Evolutionary conservation across 2,888 invertebrate species (phyloP).

Genomic region (Atrina japonica): DNA sequence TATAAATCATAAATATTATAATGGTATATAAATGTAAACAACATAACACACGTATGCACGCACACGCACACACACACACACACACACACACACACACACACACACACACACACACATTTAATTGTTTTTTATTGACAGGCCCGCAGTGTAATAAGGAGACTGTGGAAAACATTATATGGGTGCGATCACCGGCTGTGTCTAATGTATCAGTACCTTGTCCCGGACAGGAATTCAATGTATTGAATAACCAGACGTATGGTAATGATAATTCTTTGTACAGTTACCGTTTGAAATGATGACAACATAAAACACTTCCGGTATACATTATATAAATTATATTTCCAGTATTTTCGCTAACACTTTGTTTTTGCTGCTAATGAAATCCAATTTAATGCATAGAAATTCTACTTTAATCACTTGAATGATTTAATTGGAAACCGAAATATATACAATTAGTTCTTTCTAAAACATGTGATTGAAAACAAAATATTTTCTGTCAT

Average conservation of each 20-base stretch:
- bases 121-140: conserved; percentile 58
- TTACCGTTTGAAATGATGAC: background rate
- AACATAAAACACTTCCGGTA: no score
- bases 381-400: no score
- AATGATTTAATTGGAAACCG: no score
- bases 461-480: no score
- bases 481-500: no score
- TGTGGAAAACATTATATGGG: conserved; percentile 79
- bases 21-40: no score
- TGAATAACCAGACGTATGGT: conserved; percentile 48
- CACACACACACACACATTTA: background rate
- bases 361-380: no score
- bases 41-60: no score
- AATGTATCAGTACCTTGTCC: conserved; percentile 76
- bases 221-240: conserved; percentile 47
- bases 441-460: no score
- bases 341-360: no score
- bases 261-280: conserved; percentile 7
- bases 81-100: background rate
- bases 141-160: conserved; percentile 79
- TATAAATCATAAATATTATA: background rate
- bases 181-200: conserved; percentile 73
- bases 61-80: background rate
- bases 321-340: no score
- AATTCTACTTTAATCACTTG: no score